These are phyloP conservation scores for Fukomys damarensis DNA, from an alignment of 2,113 vertebrate species.

Conservation along the genomic window DNA sequence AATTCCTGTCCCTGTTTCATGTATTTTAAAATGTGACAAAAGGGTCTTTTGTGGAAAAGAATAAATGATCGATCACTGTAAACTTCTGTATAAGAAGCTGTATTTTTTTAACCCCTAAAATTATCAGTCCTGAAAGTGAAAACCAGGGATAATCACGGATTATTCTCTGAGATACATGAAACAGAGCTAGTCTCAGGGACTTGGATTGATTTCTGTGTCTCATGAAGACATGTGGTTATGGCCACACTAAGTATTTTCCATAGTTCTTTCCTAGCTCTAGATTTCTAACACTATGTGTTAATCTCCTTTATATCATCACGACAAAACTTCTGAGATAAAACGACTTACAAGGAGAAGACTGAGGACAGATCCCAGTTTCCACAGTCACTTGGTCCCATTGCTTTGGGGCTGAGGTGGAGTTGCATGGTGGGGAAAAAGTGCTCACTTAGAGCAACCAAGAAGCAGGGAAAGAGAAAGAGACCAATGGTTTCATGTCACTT, in stretches of 20 bases:
- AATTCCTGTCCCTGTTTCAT: no score
- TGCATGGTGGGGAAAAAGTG: neutral
- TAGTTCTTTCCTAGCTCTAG: neutral
- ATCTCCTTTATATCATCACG: neutral
- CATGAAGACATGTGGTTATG: neutral
- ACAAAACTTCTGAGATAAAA: neutral
- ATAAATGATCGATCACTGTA: no score
- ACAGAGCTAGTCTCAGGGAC: neutral
- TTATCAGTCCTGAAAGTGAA: neutral
- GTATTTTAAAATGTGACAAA: constrained; percentile 24
- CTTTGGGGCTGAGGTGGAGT: neutral
- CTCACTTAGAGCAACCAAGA: neutral
- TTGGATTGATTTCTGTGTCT: neutral
- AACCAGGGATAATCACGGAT: neutral
- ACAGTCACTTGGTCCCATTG: neutral
- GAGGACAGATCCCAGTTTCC: neutral
- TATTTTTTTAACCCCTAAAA: constrained; percentile 40
- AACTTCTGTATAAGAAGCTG: no score
- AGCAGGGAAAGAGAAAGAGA: neutral
- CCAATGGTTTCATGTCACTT: neutral
- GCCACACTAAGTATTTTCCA: neutral
- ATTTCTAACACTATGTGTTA: neutral
- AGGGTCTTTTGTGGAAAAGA: neutral
- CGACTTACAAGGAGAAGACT: neutral
- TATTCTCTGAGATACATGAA: constrained; percentile 12